Evolutionary conservation across 2,797 vertebrate genomes (phyloP), one percentile per base, ranked within the genome.

Genomic region (Hipposideros larvatus): DNA sequence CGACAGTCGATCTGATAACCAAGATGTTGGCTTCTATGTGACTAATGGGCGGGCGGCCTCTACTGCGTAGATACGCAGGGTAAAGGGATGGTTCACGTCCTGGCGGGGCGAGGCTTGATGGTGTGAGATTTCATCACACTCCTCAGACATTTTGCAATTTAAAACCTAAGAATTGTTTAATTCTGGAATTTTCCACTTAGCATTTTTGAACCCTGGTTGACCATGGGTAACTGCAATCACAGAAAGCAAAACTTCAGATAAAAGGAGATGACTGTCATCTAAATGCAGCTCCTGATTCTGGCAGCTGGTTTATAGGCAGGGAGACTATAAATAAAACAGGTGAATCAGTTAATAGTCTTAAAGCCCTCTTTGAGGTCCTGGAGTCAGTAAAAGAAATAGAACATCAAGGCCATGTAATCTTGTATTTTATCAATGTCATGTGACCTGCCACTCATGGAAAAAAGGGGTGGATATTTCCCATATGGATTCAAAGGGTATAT

Each of bases 41-140:
- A 5, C 11, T 2, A 22, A 31, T 11, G 7, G 21, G 41, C 79
- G 28, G 7, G 79, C 3, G 26, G 78, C 24, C 1, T 8, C 16
- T 14, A 21, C 6, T 0, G 37, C 1, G 3, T 0, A 7, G 9
- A 5, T 2, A 48, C 7, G 0, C 59, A 10, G 41, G 6, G 14
- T 41, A 19, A 7, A 63, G 37, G 16, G 9, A 3, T 46, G 57
- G 16, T 41, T 8, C 7, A 31, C 2, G 6, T 57, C 41, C 41
- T 41, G 41, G 41, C 41, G 63, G 43, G 43, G 41, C 4, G 7
- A 31, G 48, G 59, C 59, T 48, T 48, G 59, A n/a, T 22, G 19
- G 19, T 1, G 0, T 0, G 19, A 24, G 7, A 65, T 48, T 24
- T 65, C 80, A 83, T 83, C 61, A 65, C 41, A 48, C 41, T 63